phyloP scores from a whole-genome alignment of 2,113 vertebrate genomes.

The Ameiurus melas region DNA sequence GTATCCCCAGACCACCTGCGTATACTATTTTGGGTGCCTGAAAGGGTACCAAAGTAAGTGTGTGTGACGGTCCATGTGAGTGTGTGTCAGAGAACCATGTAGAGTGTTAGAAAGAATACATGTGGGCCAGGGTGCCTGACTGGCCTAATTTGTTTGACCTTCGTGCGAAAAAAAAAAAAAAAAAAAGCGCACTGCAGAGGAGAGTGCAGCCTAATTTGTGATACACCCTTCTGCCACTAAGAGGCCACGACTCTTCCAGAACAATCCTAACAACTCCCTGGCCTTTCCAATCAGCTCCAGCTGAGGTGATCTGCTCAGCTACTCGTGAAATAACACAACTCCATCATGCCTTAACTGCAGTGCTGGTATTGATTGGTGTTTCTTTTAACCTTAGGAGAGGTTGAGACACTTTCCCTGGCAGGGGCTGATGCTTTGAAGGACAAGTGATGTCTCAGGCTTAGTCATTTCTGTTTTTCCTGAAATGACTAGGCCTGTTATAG shows the following conservation, averaged over 20 bases:
- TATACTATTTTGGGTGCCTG: constrained; percentile 32
- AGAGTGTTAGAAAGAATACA: constrained; percentile 46
- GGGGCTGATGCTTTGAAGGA: not conserved
- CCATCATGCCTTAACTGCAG: constrained; percentile 25
- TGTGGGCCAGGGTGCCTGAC: constrained; percentile 53
- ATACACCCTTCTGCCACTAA: constrained; percentile 9
- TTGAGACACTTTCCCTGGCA: not conserved
- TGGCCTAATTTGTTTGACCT: constrained; percentile 62
- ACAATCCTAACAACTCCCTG: constrained; percentile 10
- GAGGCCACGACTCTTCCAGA: constrained; percentile 42
- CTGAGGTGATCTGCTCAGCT: constrained; percentile 27
- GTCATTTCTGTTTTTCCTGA: not conserved
- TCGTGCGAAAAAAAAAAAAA: constrained; percentile 29
- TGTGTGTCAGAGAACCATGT: constrained; percentile 30
- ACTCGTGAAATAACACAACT: constrained; percentile 23
- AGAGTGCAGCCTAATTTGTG: constrained; percentile 30
- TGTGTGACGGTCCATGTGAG: constrained; percentile 19
- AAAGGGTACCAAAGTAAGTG: constrained; percentile 36
- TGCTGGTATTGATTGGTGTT: constrained; percentile 28
- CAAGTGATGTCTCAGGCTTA: not conserved
- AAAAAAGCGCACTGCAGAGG: constrained; percentile 54
- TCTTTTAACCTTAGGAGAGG: not conserved
- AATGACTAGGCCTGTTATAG: not conserved
- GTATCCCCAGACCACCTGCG: constrained; percentile 5
- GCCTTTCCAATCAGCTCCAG: constrained; percentile 16